These are phyloP conservation scores for Lampris megalopsis DNA, from an alignment of 2,113 vertebrate species.

Conservation along the genomic window DNA sequence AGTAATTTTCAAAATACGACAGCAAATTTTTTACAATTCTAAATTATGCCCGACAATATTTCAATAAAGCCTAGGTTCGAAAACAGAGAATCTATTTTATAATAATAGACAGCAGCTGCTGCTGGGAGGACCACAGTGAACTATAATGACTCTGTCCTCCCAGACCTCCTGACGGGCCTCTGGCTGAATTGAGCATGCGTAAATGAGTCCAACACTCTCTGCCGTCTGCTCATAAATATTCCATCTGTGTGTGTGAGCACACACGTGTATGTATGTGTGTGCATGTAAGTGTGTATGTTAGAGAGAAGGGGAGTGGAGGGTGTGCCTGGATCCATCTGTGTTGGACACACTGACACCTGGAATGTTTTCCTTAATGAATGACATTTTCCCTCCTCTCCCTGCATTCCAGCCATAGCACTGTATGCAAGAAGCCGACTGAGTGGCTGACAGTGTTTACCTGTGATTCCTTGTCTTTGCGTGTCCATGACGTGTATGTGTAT, in stretches of 20 bases:
- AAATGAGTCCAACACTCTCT: too few species aligned
- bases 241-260: not conserved
- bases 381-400: conserved; percentile 52
- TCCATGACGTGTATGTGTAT: not conserved
- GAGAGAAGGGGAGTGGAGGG: not conserved
- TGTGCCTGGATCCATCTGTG: conserved; percentile 27
- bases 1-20: too few species aligned
- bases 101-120: too few species aligned
- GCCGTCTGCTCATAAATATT: not conserved
- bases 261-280: conserved; percentile 18
- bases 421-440: conserved; percentile 27
- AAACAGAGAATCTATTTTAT: too few species aligned
- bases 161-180: not conserved
- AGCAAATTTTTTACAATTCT: too few species aligned
- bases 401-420: conserved; percentile 58
- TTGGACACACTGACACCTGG: conserved; percentile 67
- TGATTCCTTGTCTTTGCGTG: conserved; percentile 7
- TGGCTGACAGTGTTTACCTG: conserved; percentile 41
- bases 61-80: too few species aligned
- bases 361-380: conserved; percentile 72
- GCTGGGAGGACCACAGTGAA: too few species aligned
- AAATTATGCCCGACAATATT: too few species aligned
- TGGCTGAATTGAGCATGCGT: not conserved
- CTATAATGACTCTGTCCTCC: not conserved
- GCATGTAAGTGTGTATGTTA: conserved; percentile 9